Conservation (phyloP, 2,113 vertebrate genomes). For the Panurus biarmicus region DNA sequence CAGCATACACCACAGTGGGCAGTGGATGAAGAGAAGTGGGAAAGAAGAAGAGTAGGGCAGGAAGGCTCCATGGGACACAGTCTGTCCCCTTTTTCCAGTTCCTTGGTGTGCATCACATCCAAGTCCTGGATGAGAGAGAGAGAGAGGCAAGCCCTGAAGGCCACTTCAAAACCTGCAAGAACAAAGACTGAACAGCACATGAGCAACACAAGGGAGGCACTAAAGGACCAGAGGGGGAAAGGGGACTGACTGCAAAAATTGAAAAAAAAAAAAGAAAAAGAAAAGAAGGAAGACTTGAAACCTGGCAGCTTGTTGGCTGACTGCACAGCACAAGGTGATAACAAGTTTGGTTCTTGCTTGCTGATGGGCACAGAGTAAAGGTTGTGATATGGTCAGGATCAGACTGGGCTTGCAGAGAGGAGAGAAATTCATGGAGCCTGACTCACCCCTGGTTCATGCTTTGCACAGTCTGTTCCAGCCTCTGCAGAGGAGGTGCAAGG, state of each 20-base stretch:
- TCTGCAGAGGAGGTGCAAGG: neutral
- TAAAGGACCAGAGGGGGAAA: neutral
- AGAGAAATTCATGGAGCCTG: neutral
- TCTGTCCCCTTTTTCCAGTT: neutral
- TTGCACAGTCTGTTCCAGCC: neutral
- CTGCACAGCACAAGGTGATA: neutral
- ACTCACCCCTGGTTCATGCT: neutral
- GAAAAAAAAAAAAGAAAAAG: neutral
- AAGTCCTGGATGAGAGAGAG: neutral
- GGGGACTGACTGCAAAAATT: neutral
- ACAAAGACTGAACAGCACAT: neutral
- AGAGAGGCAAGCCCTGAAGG: neutral
- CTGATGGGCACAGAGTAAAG: neutral
- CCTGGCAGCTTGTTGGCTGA: neutral
- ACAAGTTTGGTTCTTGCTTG: neutral
- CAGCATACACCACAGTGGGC: neutral
- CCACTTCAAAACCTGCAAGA: neutral
- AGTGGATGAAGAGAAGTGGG: neutral
- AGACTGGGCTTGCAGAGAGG: neutral
- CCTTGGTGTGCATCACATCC: neutral
- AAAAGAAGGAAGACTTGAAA: neutral
- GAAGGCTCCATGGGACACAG: neutral
- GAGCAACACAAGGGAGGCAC: neutral
- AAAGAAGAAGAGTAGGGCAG: neutral
- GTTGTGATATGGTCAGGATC: neutral